These are phyloP conservation scores for Tolmerus cingulatus DNA, from an alignment of 2,888 invertebrate species.

Conservation along the genomic window DNA sequence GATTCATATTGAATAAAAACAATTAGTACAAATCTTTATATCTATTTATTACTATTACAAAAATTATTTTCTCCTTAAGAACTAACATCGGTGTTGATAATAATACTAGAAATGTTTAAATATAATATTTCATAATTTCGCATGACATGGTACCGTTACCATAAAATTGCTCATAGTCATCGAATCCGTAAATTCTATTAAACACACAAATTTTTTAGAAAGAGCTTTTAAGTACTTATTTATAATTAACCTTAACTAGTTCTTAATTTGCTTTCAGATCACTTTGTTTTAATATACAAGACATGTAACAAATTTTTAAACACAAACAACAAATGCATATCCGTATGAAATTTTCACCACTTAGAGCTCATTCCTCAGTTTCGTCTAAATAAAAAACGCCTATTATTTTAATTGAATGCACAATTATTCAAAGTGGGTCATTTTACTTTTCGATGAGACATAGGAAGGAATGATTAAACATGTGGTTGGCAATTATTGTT, in stretches of 20 bases:
- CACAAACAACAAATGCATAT: too few relatives aligned
- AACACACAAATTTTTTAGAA: neutral
- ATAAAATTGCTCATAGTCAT: too few relatives aligned
- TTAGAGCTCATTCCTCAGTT: neutral
- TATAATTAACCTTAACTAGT: neutral
- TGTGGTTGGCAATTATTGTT: too few relatives aligned
- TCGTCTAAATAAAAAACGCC: neutral
- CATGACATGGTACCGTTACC: neutral
- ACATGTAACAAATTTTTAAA: neutral
- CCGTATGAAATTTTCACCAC: too few relatives aligned
- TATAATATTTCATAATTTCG: neutral
- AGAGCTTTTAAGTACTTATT: neutral
- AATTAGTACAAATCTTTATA: neutral
- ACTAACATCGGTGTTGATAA: neutral
- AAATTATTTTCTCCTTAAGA: neutral
- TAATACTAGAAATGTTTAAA: neutral
- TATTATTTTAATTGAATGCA: neutral
- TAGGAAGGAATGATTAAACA: neutral
- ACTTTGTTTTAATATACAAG: neutral
- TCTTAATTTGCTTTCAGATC: neutral
- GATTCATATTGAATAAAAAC: neutral
- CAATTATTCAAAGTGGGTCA: neutral
- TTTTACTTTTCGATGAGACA: neutral
- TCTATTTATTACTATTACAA: neutral
- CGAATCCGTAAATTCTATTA: neutral